Evolutionary conservation across 2,888 invertebrate species (phyloP).

Genomic region (Autographa gamma): DNA sequence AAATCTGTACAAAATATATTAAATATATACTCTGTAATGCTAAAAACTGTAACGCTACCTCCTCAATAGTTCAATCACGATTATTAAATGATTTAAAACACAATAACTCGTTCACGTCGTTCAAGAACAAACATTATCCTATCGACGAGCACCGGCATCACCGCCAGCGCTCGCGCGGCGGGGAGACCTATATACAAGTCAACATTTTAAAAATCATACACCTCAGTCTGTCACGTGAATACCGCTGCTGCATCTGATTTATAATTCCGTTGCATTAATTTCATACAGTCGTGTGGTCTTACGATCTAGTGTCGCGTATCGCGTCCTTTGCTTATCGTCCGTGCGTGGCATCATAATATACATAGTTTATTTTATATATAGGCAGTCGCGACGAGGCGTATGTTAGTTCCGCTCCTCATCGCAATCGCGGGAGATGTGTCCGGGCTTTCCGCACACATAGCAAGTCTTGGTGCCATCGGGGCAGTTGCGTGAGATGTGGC

Average conservation of each 20-base stretch:
- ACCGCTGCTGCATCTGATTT: slow-evolving; percentile 80
- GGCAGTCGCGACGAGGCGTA: slow-evolving; percentile 63
- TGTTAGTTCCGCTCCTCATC: slow-evolving; percentile 92
- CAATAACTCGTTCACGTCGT: slow-evolving; percentile 86
- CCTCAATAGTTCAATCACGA: slow-evolving; percentile 88
- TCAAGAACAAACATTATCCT: slow-evolving; percentile 88
- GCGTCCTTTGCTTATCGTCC: slow-evolving; percentile 88
- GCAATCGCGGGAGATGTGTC: slow-evolving; percentile 97
- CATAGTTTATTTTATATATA: slow-evolving; percentile 80
- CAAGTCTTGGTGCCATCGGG: slow-evolving; percentile 96
- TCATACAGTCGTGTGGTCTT: slow-evolving; percentile 81
- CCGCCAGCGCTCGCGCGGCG: slow-evolving; percentile 59
- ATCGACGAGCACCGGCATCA: slow-evolving; percentile 68
- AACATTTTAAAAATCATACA: slow-evolving; percentile 83
- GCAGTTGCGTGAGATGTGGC: slow-evolving; percentile 96
- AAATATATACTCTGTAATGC: slow-evolving; percentile 90
- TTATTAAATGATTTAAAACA: slow-evolving; percentile 89
- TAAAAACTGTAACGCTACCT: slow-evolving; percentile 89
- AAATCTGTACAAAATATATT: slow-evolving; percentile 90
- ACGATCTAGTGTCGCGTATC: slow-evolving; percentile 80
- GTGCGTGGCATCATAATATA: slow-evolving; percentile 87
- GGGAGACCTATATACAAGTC: slow-evolving; percentile 86
- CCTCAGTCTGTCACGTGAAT: slow-evolving; percentile 74
- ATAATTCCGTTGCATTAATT: slow-evolving; percentile 84
- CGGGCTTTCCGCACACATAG: slow-evolving; percentile 97